Base-by-base conservation (phyloP, 2,888 invertebrate genomes). In the Pilophorus perplexus region DNA sequence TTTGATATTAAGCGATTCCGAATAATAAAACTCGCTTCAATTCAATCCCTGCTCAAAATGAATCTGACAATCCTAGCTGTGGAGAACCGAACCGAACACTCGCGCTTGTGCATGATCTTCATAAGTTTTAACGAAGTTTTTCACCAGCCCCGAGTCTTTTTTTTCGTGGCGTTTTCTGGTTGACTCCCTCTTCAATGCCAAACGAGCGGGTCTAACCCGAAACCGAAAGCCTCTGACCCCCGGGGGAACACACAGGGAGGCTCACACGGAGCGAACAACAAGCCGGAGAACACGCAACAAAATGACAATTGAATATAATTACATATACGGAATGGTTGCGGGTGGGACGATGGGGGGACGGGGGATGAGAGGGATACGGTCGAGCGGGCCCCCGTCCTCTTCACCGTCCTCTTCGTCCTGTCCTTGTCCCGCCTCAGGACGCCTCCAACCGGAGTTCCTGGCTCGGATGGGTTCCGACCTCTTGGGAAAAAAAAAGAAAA, bases 271-370 rank as follows among this genome's bases (percentile, higher is more conserved):
- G n/a, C 27, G 25, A 42, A 52, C 25, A 52, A 12, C 27, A 52
- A 52, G n/a, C 55, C 38, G 23, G 62, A 48, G 46, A 54, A 65
- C 64, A 65, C 64, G 64, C 64, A 65, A 65, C 54, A 28, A 52
- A 65, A 65, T 65, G 64, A 65, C 64, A 65, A 65, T 65, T 65
- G 64, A 65, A 65, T 65, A 65, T 65, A 65, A 65, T 65, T 65
- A 65, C 64, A 54, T 52, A 40, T 38, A 42, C 52, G 18, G 25
- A 42, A 55, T n/a, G 42, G 23, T 18, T 33, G 18, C 22, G 48
- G 23, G 28, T 12, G 57, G 20, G 42, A 8, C 3, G 18, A n/a
- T 10, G 44, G 42, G 16, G 46, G 46, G 22, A 33, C 18, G 62
- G 33, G 46, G 62, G 18, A 22, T 28, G 23, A 6, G 46, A 27